phyloP scores from a whole-genome alignment of 2,888 invertebrate genomes.

The Ophion obscuratus region DNA sequence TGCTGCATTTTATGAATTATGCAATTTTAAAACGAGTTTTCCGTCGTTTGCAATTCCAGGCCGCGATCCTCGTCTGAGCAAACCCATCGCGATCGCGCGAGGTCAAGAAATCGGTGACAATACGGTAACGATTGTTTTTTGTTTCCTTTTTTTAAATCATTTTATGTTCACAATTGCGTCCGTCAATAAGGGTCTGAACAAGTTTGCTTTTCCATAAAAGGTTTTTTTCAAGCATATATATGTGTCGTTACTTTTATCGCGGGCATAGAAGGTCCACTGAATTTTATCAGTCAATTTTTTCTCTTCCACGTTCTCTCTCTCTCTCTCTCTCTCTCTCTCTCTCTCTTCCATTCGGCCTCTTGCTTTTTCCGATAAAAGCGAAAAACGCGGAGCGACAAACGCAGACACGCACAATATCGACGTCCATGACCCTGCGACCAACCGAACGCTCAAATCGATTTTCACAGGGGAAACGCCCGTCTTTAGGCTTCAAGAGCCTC shows the following conservation, averaged over 20 bases:
- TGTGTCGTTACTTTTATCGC: not conserved
- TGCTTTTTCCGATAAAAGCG: not conserved
- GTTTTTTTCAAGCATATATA: not conserved
- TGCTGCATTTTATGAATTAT: no score
- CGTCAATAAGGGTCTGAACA: not conserved
- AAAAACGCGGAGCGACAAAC: constrained; percentile 1
- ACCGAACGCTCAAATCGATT: constrained; percentile 55
- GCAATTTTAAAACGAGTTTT: no score
- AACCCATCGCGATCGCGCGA: no score
- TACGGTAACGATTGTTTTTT: no score
- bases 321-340: not conserved
- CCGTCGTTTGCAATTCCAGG: no score
- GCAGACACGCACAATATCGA: constrained; percentile 15
- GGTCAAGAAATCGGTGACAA: no score
- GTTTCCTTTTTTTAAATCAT: not conserved
- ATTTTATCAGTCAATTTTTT: not conserved
- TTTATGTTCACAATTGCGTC: not conserved
- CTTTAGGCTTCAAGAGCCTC: constrained; percentile 37
- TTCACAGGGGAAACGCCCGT: constrained; percentile 57
- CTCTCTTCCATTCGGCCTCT: not conserved
- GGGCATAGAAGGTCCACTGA: not conserved
- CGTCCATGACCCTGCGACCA: constrained; percentile 56
- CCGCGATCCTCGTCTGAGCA: no score
- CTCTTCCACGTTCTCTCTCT: not conserved
- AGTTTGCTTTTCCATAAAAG: not conserved